Evolutionary conservation across 2,888 invertebrate species (phyloP).

Genomic region (Cantharis rufa): DNA sequence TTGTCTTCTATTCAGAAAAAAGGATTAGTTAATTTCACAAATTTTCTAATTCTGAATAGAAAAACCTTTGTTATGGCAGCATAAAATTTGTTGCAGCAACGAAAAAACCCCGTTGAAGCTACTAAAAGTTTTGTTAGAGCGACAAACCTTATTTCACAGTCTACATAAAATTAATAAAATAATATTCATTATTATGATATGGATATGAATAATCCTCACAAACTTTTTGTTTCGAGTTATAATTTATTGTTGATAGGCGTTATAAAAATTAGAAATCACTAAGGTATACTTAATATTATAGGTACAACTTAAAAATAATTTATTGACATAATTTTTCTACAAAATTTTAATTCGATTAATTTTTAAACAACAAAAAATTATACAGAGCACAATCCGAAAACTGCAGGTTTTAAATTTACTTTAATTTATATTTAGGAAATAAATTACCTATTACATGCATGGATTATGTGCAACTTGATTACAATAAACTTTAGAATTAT

Average conservation of each 20-base stretch:
- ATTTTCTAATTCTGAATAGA: too few species aligned
- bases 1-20: too few species aligned
- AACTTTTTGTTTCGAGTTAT: background rate
- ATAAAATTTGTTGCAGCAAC: too few species aligned
- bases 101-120: too few species aligned
- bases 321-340: background rate
- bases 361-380: background rate
- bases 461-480: conserved; percentile 69
- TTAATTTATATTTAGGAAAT: background rate
- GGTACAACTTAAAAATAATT: background rate
- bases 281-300: too few species aligned
- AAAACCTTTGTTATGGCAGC: too few species aligned
- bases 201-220: background rate
- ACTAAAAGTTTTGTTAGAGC: too few species aligned
- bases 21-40: too few species aligned
- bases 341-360: background rate
- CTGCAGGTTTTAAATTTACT: background rate
- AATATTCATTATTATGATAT: background rate
- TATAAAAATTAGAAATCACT: background rate
- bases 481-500: conserved; percentile 61
- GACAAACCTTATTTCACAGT: too few species aligned
- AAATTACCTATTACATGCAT: conserved; percentile 60
- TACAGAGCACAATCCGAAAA: background rate
- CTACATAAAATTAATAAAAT: too few species aligned
- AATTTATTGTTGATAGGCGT: too few species aligned